A percentile compares a stretch with the other conserved stretches of the same genome.
These are phyloP conservation scores for Mnemiopsis leidyi DNA, from an alignment of 37 sponge, comb jelly and placozoan species.

Conservation along the genomic window DNA sequence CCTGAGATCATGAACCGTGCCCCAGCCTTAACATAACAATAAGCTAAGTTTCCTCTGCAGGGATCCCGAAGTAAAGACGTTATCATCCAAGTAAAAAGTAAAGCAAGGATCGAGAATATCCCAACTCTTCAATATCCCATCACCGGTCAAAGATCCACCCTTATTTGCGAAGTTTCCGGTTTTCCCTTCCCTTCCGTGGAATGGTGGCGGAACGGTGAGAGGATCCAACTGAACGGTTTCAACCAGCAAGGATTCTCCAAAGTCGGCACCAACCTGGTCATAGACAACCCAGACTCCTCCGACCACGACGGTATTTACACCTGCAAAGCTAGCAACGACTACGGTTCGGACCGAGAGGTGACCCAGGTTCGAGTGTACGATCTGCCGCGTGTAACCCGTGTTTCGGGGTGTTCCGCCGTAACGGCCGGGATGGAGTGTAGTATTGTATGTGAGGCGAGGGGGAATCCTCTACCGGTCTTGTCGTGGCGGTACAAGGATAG, in stretches of 20 bases:
- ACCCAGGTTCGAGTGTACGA: slow-evolving; percentile 15
- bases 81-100: slow-evolving; percentile 13
- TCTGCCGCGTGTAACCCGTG: not conserved
- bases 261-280: not conserved
- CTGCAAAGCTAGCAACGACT: slow-evolving; percentile 34
- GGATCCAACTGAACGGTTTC: not conserved
- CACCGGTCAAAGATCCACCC: not conserved
- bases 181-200: slow-evolving; percentile 49
- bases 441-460: slow-evolving; percentile 30
- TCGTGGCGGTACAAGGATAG: slow-evolving; percentile 1
- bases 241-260: not conserved
- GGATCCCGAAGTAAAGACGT: slow-evolving; percentile 33
- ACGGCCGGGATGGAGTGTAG: slow-evolving; percentile 19
- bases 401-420: slow-evolving; percentile 8
- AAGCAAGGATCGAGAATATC: slow-evolving; percentile 28
- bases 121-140: slow-evolving; percentile 32
- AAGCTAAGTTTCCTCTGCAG: not conserved
- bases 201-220: not conserved
- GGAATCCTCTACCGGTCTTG: slow-evolving; percentile 2
- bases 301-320: slow-evolving; percentile 50
- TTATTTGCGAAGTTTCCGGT: slow-evolving; percentile 44
- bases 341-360: not conserved
- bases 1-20: too few relatives aligned
- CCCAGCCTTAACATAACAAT: not conserved
- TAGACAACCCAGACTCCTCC: not conserved